Base-by-base conservation (phyloP, 2,797 vertebrate genomes). In the Prunella strophiata region DNA sequence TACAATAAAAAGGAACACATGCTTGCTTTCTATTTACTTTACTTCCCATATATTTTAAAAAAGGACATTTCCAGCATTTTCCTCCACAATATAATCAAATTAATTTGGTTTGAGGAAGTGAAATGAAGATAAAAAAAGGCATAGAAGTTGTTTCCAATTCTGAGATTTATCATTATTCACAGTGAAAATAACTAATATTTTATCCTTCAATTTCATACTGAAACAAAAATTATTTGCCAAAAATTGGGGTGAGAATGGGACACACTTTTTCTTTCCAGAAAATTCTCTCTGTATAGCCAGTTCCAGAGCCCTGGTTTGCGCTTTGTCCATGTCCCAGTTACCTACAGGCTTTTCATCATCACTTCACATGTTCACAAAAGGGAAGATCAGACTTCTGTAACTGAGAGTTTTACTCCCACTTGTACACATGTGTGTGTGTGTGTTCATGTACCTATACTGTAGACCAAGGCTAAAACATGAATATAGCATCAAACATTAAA, bases 51-150 rank as follows among this genome's bases (percentile, higher is more conserved):
- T 66, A 70, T 77, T 91, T 92, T 81, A 7, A 13, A 47, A 55
- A 91, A 61, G n/a, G 22, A 89, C 72, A 72, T 51, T 89, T 74
- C 17, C 36, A 94, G 62, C 48, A 70, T 78, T 94, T 92, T 82
- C 7, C 40, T 73, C 40, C 61, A 52, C 57, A 86, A n/a, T 68
- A 30, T 76, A 85, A 83, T 74, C n/a, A 54, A 84, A 54, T 77
- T 83, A 45, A 83, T 84, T 94, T 87, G 21, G 40, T 78, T 57
- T 65, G 38, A 77, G 25, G 45, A 91, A 91, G 29, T 5, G 2
- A 82, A 82, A 81, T 50, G 16, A 67, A 88, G 73, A 81, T 16
- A 55, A 30, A 76, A 67, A 4, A 59, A 81, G 32, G n/a, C 57
- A 74, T 4, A 54, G 22, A 79, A 85, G 50, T 67, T 63, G 30